These are phyloP conservation scores for Ruditapes philippinarum DNA, from an alignment of 1,140 invertebrate genomes.

Conservation along the genomic window DNA sequence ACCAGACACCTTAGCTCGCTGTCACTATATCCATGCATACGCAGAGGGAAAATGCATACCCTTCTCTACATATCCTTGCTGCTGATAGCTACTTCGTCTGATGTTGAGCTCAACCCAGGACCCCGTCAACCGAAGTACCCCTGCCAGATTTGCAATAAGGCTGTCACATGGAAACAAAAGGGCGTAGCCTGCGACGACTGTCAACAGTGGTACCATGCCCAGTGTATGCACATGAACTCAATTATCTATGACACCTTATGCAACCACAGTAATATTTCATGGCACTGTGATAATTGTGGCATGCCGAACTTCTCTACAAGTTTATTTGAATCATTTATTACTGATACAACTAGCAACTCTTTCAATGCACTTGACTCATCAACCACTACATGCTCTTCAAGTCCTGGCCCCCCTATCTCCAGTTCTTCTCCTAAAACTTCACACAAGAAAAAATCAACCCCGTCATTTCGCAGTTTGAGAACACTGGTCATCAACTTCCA, in stretches of 20 bases:
- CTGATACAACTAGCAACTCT: not conserved
- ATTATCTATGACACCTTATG: not conserved
- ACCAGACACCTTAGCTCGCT: not conserved
- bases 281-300: conserved; percentile 59
- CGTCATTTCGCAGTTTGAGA: not conserved
- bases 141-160: conserved; percentile 44
- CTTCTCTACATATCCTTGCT: conserved; percentile 26
- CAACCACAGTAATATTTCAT: conserved; percentile 30
- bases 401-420: not conserved
- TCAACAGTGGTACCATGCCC: conserved; percentile 54
- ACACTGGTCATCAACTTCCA: conserved; percentile 40
- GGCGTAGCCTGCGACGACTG: conserved; percentile 52
- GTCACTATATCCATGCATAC: not conserved
- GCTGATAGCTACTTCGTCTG: not conserved
- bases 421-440: conserved; percentile 2
- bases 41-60: not conserved
- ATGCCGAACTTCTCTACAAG: conserved; percentile 42
- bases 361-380: not conserved
- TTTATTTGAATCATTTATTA: conserved; percentile 35
- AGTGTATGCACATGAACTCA: conserved; percentile 50
- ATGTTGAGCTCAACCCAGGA: conserved; percentile 34
- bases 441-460: not conserved
- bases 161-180: conserved; percentile 38
- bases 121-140: conserved; percentile 42
- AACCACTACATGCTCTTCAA: not conserved